phyloP scores from a whole-genome alignment of 2,113 vertebrate species.

The Campylomormyrus tamandua region DNA sequence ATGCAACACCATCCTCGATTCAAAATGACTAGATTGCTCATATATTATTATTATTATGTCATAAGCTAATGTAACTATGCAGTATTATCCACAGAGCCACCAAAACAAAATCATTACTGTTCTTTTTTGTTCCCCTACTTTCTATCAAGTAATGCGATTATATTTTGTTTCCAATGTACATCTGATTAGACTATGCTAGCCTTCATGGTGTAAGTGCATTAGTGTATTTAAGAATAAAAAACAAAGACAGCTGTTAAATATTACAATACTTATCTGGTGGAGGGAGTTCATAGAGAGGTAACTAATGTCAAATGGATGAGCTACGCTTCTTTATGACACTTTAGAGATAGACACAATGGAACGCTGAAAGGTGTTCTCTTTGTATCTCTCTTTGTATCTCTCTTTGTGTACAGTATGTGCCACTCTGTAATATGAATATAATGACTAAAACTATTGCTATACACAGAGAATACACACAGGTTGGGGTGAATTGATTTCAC shows the following conservation, averaged over 20 bases:
- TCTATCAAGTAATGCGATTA: neutral
- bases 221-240: neutral
- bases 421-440: neutral
- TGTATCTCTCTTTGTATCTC: neutral
- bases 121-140: neutral
- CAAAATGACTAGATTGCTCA: neutral
- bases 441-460: neutral
- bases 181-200: neutral
- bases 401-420: neutral
- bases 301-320: neutral
- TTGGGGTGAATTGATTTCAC: neutral
- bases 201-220: neutral
- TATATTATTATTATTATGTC: neutral
- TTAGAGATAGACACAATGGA: neutral
- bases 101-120: neutral
- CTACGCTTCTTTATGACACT: neutral
- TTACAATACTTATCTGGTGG: neutral
- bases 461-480: neutral
- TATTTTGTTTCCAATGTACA: neutral
- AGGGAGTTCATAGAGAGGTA: neutral
- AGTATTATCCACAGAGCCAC: neutral
- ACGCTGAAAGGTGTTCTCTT: neutral
- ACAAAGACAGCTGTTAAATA: neutral
- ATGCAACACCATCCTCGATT: neutral
- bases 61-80: neutral